phyloP scores from a whole-genome alignment of 1,140 invertebrate species.

The Aleiodes sp. region DNA sequence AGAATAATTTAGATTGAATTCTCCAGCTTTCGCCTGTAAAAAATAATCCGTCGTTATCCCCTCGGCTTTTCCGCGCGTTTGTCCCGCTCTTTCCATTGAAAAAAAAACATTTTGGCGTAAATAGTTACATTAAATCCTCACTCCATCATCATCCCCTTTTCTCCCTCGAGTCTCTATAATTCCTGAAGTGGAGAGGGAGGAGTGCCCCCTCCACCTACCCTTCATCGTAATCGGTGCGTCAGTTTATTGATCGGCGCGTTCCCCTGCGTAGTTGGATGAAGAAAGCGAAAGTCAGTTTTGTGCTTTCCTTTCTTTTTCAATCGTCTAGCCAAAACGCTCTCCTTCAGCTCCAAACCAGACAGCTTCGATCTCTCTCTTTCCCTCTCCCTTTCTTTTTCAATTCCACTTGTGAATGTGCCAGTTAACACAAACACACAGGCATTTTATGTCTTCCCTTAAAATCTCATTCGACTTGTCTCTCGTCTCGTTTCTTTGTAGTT shows the following conservation, averaged over 20 bases:
- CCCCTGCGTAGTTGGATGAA: slow-evolving; percentile 52
- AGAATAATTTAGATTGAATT: too few species aligned
- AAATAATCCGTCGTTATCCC: too few species aligned
- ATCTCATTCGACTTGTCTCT: too few species aligned
- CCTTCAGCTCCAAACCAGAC: slow-evolving; percentile 13
- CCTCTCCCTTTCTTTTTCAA: not conserved
- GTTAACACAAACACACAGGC: not conserved
- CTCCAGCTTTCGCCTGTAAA: too few species aligned
- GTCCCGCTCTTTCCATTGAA: too few species aligned
- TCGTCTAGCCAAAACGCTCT: slow-evolving; percentile 43
- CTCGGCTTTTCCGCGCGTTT: too few species aligned
- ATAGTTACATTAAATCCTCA: too few species aligned
- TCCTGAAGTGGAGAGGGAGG: not conserved
- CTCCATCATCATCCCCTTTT: too few species aligned
- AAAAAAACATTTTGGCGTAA: too few species aligned
- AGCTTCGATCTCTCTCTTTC: not conserved
- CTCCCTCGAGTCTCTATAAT: too few species aligned
- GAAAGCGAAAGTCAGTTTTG: slow-evolving; percentile 57
- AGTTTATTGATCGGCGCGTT: slow-evolving; percentile 58
- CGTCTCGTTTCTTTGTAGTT: too few species aligned
- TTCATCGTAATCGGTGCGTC: slow-evolving; percentile 43
- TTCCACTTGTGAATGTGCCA: not conserved
- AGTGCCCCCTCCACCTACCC: too few species aligned
- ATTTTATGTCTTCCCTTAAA: not conserved
- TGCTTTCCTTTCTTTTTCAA: slow-evolving; percentile 46